Evolutionary conservation across 2,888 invertebrate species (phyloP), one percentile per base, ranked within the genome.

Genomic region (Diabrotica balteata): DNA sequence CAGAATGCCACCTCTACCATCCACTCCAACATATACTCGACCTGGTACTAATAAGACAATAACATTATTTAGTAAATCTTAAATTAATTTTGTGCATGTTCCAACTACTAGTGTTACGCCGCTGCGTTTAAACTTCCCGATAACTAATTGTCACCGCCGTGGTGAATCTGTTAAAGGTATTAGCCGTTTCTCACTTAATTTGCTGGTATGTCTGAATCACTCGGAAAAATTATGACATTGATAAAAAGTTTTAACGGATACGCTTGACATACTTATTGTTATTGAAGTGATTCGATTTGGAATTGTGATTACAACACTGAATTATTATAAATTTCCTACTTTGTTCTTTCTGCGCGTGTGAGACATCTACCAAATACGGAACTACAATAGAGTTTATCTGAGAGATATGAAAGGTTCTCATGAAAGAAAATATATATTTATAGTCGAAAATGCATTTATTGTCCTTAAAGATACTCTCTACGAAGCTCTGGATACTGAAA

Each of bases 241-340:
- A n/a, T 55, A n/a, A 11, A 55, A 54, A 54, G 45, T 8, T 45
- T 9, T 10, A 10, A 10, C 54, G 11, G 54, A 54, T 22, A 17
- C 42, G 50, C 32, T 59, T 59, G 50, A 50, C 59, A 59, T 32
- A 59, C 43, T 7, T 59, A 50, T 42, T 59, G 59, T 50, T 59
- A 59, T 59, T 59, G 50, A 59, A 51, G 42, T 44, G 17, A 59
- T 50, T 59, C 32, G 59, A 59, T 59, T 59, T 54, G 54, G 54
- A 8, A 47, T 47, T 59, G 8, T 10, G 47, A 54, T 59, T 50
- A 59, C 59, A 11, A 42, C 50, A 59, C 44, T 54, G n/a, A 17
- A 44, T 32, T 42, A 9, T 50, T n/a, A 42, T 50, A 45, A 50
- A 50, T 11, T 59, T 59, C 59, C 59, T 59, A 50, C 50, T 59